Evolutionary conservation across 1,140 invertebrate genomes (phyloP).

Genomic region (Vollenhovia emeryi): DNA sequence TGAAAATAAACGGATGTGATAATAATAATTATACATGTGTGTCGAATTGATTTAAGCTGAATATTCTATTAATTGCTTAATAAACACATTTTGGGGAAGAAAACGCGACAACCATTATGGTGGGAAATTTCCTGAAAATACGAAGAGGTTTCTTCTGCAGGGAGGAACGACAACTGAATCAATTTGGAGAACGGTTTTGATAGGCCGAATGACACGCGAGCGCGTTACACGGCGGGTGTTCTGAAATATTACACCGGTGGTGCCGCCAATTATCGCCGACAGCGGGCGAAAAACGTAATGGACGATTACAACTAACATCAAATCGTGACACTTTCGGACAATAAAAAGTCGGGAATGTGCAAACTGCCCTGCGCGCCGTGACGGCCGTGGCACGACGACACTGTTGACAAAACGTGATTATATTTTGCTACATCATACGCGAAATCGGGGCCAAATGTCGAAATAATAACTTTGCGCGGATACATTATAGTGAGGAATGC

Average conservation of each 20-base stretch:
- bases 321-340: constrained; percentile 47
- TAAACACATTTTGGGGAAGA: not conserved
- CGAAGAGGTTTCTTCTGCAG: constrained; percentile 64
- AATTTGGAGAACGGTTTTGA: constrained; percentile 77
- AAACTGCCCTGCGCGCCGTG: not conserved
- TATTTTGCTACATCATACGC: constrained; percentile 40
- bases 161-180: constrained; percentile 76
- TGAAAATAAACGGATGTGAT: not conserved
- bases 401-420: constrained; percentile 50
- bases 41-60: not conserved
- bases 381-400: not conserved
- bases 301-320: constrained; percentile 62
- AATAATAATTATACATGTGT: constrained; percentile 6
- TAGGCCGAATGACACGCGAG: constrained; percentile 67
- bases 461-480: constrained; percentile 37
- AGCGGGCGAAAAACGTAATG: constrained; percentile 61
- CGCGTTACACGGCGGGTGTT: constrained; percentile 69
- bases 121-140: constrained; percentile 65
- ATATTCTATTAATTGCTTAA: not conserved
- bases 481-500: constrained; percentile 32
- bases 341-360: constrained; percentile 46
- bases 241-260: constrained; percentile 71
- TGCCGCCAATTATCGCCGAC: constrained; percentile 70
- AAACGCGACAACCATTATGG: constrained; percentile 17
- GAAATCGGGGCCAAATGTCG: constrained; percentile 19